Evolutionary conservation across 2,797 vertebrate genomes (phyloP).

Genomic region (Squalus acanthias): DNA sequence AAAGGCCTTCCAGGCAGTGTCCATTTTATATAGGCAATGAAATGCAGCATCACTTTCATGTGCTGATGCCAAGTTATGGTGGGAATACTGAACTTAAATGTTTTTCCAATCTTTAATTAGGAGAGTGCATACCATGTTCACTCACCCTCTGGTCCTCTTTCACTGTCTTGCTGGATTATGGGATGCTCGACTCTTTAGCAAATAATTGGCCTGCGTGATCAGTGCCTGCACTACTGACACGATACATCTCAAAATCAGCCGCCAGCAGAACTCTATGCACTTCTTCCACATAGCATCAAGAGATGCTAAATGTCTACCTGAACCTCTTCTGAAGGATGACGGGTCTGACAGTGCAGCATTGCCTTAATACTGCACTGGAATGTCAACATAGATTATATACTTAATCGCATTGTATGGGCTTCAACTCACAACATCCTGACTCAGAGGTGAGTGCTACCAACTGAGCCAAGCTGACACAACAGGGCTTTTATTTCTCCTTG

Average conservation of each 20-base stretch:
- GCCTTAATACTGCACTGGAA: not conserved
- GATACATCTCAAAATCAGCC: not conserved
- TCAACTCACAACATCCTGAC: not conserved
- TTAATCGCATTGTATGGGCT: not conserved
- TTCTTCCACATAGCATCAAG: not conserved
- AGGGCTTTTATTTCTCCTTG: not conserved
- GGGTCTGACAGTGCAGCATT: too few relatives aligned
- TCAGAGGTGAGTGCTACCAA: not conserved
- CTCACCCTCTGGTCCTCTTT: not conserved
- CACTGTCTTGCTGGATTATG: not conserved
- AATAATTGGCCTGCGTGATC: not conserved
- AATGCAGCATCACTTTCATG: not conserved
- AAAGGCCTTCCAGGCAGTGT: not conserved
- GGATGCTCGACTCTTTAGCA: not conserved
- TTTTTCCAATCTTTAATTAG: not conserved
- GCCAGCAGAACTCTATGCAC: too few relatives aligned
- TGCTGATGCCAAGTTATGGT: not conserved
- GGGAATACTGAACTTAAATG: not conserved
- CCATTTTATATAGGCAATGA: not conserved
- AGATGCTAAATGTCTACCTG: not conserved
- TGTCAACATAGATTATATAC: not conserved
- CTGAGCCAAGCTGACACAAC: not conserved
- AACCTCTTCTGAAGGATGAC: not conserved
- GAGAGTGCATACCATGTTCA: too few relatives aligned
- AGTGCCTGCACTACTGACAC: not conserved